phyloP scores from a whole-genome alignment of 1,140 invertebrate species.

The Radopholus similis region DNA sequence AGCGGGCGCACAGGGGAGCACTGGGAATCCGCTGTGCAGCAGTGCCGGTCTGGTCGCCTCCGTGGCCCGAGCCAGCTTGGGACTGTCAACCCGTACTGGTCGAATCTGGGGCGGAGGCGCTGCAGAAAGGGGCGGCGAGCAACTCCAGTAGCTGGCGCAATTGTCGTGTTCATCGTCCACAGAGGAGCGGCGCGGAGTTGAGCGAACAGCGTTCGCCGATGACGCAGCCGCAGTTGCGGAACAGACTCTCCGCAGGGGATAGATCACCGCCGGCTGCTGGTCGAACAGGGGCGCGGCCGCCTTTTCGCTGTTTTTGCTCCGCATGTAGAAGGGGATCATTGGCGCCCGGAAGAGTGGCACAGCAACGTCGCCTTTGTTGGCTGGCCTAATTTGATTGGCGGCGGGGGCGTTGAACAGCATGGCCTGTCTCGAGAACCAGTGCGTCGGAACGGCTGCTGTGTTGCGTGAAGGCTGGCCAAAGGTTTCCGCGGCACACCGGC shows the following conservation, averaged over 20 bases:
- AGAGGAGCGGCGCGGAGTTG: background rate
- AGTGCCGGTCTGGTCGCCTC: background rate
- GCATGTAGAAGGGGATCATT: background rate
- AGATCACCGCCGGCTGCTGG: background rate
- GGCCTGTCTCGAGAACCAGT: constrained; percentile 1
- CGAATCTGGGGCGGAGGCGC: background rate
- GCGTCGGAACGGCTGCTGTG: background rate
- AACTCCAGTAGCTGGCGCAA: background rate
- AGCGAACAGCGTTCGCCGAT: too few relatives aligned
- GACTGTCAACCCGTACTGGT: background rate
- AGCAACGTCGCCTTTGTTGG: background rate
- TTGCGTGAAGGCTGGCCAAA: background rate
- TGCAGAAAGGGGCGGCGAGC: background rate
- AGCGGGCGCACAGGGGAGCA: background rate
- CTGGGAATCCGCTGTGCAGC: background rate
- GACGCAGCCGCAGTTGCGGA: constrained; percentile 6
- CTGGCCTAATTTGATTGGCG: background rate
- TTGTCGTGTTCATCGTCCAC: background rate
- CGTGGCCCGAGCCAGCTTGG: background rate
- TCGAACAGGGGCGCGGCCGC: background rate
- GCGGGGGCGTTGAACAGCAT: background rate
- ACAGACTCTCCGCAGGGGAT: constrained; percentile 9
- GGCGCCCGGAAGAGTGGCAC: background rate
- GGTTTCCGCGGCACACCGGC: too few relatives aligned
- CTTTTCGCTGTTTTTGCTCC: background rate